These are phyloP conservation scores for Prietella phreatophila DNA, from an alignment of 2,113 vertebrate genomes.

Conservation along the genomic window DNA sequence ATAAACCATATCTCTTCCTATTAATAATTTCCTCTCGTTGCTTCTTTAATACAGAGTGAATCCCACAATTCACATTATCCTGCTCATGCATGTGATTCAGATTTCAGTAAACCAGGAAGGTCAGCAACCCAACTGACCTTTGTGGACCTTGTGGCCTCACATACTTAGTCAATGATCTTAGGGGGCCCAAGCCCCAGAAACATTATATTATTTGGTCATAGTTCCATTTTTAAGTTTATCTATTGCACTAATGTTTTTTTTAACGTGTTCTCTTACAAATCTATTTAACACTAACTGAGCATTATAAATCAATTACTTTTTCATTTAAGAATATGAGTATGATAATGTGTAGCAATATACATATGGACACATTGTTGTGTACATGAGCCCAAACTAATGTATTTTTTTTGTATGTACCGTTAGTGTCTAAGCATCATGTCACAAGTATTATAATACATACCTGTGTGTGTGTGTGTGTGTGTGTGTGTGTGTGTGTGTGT, in stretches of 20 bases:
- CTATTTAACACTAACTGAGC: not conserved
- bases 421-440: not conserved
- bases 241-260: not conserved
- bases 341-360: not conserved
- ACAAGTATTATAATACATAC: not conserved
- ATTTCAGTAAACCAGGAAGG: not conserved
- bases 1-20: not conserved
- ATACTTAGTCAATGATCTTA: not conserved
- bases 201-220: not conserved
- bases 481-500: slow-evolving; percentile 36
- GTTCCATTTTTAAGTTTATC: not conserved
- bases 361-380: not conserved
- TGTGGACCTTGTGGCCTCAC: not conserved
- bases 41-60: not conserved
- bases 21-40: not conserved
- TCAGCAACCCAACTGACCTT: not conserved
- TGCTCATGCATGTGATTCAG: not conserved
- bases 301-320: not conserved
- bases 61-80: not conserved
- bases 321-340: not conserved
- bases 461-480: slow-evolving; percentile 22
- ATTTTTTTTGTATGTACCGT: not conserved
- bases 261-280: not conserved
- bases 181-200: not conserved
- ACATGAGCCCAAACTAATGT: not conserved